phyloP scores from a whole-genome alignment of 2,888 invertebrate genomes.

The Drosophila fulvimacula region DNA sequence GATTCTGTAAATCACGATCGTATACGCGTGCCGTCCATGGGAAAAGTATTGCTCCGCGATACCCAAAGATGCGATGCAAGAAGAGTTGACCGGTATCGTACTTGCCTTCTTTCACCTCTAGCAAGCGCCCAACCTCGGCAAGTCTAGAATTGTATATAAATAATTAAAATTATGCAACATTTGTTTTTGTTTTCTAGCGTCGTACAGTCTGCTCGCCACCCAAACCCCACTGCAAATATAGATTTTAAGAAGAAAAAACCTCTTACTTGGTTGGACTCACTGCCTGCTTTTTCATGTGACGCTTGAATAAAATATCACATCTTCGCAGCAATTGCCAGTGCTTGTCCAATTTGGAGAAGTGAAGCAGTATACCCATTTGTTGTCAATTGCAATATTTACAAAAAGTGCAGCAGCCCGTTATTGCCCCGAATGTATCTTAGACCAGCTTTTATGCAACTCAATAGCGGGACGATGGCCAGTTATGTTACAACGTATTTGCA shows the following conservation, averaged over 20 bases:
- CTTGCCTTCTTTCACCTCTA: slow-evolving; percentile 94
- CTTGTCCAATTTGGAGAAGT: slow-evolving; percentile 66
- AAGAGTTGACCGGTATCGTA: slow-evolving; percentile 98
- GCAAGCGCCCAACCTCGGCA: slow-evolving; percentile 96
- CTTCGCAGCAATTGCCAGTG: slow-evolving; percentile 57
- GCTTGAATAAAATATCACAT: slow-evolving; percentile 66
- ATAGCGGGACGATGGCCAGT: slow-evolving; percentile 20
- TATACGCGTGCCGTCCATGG: slow-evolving; percentile 98
- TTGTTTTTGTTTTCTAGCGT: slow-evolving; percentile 34
- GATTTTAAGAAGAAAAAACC: not conserved
- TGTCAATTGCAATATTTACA: slow-evolving; percentile 28
- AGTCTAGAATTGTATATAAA: slow-evolving; percentile 87
- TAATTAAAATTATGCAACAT: slow-evolving; percentile 71
- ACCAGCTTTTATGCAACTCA: slow-evolving; percentile 64
- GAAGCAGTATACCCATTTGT: slow-evolving; percentile 72
- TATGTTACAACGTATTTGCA: slow-evolving; percentile 24
- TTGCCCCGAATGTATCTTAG: slow-evolving; percentile 29
- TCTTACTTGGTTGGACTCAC: slow-evolving; percentile 66
- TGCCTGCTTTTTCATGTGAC: slow-evolving; percentile 71
- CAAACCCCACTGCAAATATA: slow-evolving; percentile 1
- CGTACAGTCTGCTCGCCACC: slow-evolving; percentile 19
- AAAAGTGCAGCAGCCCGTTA: slow-evolving; percentile 39
- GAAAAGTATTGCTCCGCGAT: slow-evolving; percentile 97
- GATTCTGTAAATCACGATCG: slow-evolving; percentile 91
- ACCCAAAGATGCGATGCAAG: slow-evolving; percentile 98